Evolutionary conservation across 2,888 invertebrate species (phyloP).

Genomic region (Flexamia atlantica): DNA sequence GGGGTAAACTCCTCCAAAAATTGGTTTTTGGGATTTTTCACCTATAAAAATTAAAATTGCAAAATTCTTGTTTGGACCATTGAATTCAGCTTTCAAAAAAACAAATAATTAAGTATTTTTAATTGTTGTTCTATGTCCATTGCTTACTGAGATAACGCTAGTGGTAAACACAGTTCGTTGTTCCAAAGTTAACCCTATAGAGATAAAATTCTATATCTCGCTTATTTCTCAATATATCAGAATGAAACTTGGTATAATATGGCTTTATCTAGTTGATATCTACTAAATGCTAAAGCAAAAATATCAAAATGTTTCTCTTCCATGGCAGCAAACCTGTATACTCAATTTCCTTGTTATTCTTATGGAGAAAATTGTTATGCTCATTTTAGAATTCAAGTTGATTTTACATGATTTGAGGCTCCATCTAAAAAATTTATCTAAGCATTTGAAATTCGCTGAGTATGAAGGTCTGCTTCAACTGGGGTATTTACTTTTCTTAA

Average conservation of each 20-base stretch:
- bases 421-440: not conserved
- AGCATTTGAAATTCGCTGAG: slow-evolving; percentile 5
- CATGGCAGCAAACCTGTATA: not conserved
- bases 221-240: not conserved
- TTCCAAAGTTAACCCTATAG: not conserved
- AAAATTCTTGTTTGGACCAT: too few relatives aligned
- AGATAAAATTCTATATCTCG: not conserved
- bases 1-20: too few relatives aligned
- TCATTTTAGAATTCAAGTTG: not conserved
- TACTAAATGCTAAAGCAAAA: not conserved
- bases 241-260: not conserved
- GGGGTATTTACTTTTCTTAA: slow-evolving; percentile 17
- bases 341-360: not conserved
- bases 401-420: not conserved
- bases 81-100: too few relatives aligned
- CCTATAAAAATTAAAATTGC: too few relatives aligned
- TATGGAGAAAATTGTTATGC: not conserved
- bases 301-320: not conserved
- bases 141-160: too few relatives aligned
- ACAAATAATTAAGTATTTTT: too few relatives aligned
- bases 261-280: not conserved
- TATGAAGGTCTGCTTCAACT: not conserved
- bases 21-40: too few relatives aligned
- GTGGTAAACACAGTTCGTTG: too few relatives aligned
- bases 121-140: too few relatives aligned